Evolutionary conservation across 1,140 invertebrate species (phyloP), one percentile per base, ranked within the genome.

Genomic region (Adelges cooleyi): DNA sequence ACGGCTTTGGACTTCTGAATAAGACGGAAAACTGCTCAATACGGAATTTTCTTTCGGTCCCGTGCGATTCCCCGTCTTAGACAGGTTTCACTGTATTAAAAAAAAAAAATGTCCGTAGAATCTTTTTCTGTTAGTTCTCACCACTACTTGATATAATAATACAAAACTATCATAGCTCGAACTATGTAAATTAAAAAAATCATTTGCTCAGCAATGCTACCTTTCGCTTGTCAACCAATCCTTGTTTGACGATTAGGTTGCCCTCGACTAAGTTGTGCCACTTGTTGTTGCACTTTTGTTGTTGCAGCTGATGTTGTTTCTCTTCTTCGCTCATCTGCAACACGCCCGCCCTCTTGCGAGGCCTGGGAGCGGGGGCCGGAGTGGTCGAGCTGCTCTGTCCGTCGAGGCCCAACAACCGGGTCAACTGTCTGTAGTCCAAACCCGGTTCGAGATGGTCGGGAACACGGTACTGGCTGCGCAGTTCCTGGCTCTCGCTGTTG

Each of bases 241-340:
- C 95, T 74, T 94, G 88, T 75, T 97, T 97, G 10, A 98, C 73
- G 67, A 98, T 98, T 11, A 98, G 78, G 74, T 97, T 89, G 29
- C 85, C 84, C 56, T 90, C 84, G 15, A 95, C 93, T 74, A 96
- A 92, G 50, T 78, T 77, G 73, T 96, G 85, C 83, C 87, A 98
- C 70, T 84, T 83, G 74, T 86, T 92, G 65, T 81, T 81, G 62
- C 77, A 77, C 68, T 81, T 82, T 77, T 98, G 95, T 46, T 80
- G 77, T 72, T 87, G 84, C n/a, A 97, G 73, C 62, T 74, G 72
- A 53, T 72, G 65, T 52, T 65, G 40, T 13, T 54, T 66, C 71
- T 88, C 84, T 49, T 82, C 81, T 0, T 77, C 73, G 27, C 75
- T 80, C 4, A 86, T 54, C 66, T 80, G 78, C 3, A 75, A 71